These are phyloP conservation scores for Indicator indicator DNA, from an alignment of 2,113 vertebrate genomes.

Conservation along the genomic window DNA sequence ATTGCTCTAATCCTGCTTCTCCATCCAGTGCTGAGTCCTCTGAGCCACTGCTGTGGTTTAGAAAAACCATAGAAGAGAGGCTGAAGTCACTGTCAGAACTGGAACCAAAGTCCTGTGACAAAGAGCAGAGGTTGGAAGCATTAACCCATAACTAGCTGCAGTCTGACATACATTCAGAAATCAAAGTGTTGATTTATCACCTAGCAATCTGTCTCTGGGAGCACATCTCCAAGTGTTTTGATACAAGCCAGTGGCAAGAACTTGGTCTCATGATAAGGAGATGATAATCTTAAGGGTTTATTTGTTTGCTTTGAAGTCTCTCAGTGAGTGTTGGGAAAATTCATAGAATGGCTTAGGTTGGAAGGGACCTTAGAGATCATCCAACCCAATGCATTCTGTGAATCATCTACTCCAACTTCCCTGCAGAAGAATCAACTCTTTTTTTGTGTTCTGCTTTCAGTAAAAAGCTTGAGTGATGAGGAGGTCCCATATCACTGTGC, in stretches of 20 bases:
- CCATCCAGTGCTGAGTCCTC: constrained; percentile 89
- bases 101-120: constrained; percentile 83
- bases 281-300: neutral
- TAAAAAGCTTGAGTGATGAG: neutral
- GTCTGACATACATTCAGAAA: neutral
- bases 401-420: too few relatives aligned
- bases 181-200: neutral
- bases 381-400: too few relatives aligned
- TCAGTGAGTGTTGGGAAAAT: too few relatives aligned
- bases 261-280: neutral
- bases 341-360: too few relatives aligned
- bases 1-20: constrained; percentile 83
- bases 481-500: neutral
- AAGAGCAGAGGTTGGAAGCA: neutral
- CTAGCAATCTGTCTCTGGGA: neutral
- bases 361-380: too few relatives aligned
- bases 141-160: neutral
- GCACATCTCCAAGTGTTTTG: neutral
- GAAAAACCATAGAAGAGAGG: constrained; percentile 95
- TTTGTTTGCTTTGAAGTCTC: neutral
- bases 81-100: constrained; percentile 94
- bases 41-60: constrained; percentile 92
- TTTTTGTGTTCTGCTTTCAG: neutral
- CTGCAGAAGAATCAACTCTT: neutral
- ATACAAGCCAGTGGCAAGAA: neutral